Percentiles rank a stretch among this genome's conserved stretches.
Evolutionary conservation across 2,888 invertebrate genomes (phyloP).

Genomic region (Tuberolachnus salignus): DNA sequence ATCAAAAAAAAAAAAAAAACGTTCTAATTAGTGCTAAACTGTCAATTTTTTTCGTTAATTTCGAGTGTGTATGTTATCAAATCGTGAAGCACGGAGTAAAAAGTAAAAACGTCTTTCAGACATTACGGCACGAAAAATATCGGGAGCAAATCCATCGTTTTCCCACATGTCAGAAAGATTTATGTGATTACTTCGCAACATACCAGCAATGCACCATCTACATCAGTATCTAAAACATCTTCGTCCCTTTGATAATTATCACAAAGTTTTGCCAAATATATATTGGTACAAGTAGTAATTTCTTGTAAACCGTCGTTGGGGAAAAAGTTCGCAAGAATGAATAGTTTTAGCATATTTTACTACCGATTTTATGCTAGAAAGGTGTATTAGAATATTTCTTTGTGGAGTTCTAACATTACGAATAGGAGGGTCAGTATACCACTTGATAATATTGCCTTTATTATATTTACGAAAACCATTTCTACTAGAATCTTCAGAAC

Average conservation of each 20-base stretch:
- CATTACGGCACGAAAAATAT: too few relatives aligned
- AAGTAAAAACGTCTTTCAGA: too few relatives aligned
- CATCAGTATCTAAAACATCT: conserved; percentile 16
- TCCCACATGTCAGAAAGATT: too few relatives aligned
- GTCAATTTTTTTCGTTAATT: too few relatives aligned
- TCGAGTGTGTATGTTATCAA: too few relatives aligned
- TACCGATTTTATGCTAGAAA: too few relatives aligned
- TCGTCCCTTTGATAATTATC: conserved; percentile 4
- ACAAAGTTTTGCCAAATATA: conserved; percentile 8
- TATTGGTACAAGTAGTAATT: conserved; percentile 30
- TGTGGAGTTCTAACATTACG: conserved; percentile 29
- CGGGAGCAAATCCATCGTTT: too few relatives aligned
- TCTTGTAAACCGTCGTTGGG: conserved; percentile 10
- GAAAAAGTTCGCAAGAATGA: conserved; percentile 34
- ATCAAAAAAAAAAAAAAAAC: conserved; percentile 17
- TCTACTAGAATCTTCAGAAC: conserved; percentile 9
- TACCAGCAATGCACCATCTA: conserved; percentile 29
- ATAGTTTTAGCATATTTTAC: conserved; percentile 38
- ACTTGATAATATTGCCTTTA: conserved; percentile 21
- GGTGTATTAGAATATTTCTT: conserved; percentile 43
- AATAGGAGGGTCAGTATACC: conserved; percentile 25
- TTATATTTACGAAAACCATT: conserved; percentile 15
- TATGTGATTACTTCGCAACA: conserved; percentile 29
- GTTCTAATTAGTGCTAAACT: conserved; percentile 29
- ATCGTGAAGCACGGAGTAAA: too few relatives aligned